These are phyloP conservation scores for Alouatta palliata DNA, from an alignment of 2,113 vertebrate genomes.

Conservation along the genomic window DNA sequence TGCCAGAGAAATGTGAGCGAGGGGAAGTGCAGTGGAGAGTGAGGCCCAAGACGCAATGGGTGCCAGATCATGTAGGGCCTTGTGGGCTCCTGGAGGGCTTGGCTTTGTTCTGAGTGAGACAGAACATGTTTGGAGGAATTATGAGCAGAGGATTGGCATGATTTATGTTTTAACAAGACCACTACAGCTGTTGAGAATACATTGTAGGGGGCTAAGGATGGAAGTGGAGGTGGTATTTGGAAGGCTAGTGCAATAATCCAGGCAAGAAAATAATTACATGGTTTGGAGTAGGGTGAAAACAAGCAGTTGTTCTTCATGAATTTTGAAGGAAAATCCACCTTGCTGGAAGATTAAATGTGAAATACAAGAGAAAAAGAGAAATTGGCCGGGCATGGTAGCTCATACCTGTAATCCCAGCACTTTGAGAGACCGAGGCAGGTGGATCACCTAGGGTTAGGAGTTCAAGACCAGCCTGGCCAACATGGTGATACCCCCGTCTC, in stretches of 20 bases:
- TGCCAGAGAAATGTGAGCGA: not conserved
- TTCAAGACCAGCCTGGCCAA: too few relatives aligned
- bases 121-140: not conserved
- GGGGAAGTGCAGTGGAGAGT: not conserved
- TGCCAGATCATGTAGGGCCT: not conserved
- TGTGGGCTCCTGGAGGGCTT: not conserved
- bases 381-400: too few relatives aligned
- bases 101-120: not conserved
- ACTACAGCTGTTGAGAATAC: not conserved
- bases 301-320: not conserved
- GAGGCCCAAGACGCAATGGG: not conserved
- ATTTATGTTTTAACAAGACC: not conserved
- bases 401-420: too few relatives aligned
- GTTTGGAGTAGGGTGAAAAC: not conserved
- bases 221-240: not conserved
- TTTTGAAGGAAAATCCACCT: not conserved
- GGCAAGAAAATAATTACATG: not conserved
- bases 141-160: not conserved
- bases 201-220: not conserved
- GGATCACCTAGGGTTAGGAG: too few relatives aligned
- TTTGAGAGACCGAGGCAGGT: too few relatives aligned
- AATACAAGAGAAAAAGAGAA: not conserved
- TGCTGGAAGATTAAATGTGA: not conserved
- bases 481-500: too few relatives aligned
- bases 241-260: not conserved